A percentile compares a stretch with the other conserved stretches of the same genome.
These are phyloP conservation scores for Saturnia japonica DNA, from an alignment of 2,888 invertebrate species.

Conservation along the genomic window DNA sequence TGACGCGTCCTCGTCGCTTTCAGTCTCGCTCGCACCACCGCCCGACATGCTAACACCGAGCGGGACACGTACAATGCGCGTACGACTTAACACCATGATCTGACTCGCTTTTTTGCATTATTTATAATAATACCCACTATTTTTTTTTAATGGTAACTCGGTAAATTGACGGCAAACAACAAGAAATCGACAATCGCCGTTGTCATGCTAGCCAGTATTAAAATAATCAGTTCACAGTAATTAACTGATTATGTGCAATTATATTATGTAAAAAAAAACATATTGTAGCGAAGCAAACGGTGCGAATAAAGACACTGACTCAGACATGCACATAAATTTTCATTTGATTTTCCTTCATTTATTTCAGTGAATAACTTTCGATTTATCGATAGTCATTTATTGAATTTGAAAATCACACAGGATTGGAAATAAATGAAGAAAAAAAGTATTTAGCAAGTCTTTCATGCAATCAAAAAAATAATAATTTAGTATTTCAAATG, in stretches of 20 bases:
- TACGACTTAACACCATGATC: conserved; percentile 36
- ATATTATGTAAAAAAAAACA: conserved; percentile 25
- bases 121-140: too few relatives aligned
- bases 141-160: too few relatives aligned
- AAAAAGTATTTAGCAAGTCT: background rate
- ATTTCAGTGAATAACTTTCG: background rate
- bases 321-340: conserved; percentile 52
- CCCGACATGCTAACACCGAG: conserved; percentile 72
- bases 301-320: conserved; percentile 59
- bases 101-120: background rate
- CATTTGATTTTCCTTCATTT: conserved; percentile 1
- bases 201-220: too few relatives aligned
- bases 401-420: background rate
- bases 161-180: too few relatives aligned
- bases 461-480: background rate
- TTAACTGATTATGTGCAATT: conserved; percentile 35
- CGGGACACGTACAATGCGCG: conserved; percentile 46
- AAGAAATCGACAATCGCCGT: too few relatives aligned
- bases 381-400: background rate
- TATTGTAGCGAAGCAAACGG: conserved; percentile 63
- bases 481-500: background rate
- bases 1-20: conserved; percentile 87
- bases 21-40: conserved; percentile 86
- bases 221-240: conserved; percentile 41
- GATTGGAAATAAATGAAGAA: conserved; percentile 1